Conservation (phyloP, 2,113 vertebrate genomes). For the Xiphias gladius region DNA sequence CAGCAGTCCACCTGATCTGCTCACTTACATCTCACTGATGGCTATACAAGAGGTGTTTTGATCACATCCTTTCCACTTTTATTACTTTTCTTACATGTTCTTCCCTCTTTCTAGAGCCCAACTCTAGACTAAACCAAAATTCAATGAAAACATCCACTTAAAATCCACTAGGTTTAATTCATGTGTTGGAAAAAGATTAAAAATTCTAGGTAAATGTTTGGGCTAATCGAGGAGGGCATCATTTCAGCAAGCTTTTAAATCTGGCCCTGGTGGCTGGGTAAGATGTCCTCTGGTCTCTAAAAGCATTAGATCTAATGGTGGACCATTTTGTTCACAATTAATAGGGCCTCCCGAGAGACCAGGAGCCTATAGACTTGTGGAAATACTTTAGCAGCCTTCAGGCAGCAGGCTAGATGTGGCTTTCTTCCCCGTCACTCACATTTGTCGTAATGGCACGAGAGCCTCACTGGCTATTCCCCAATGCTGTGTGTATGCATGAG, state of each 20-base stretch:
- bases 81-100: conserved; percentile 10
- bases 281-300: conserved; percentile 73
- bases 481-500: conserved; percentile 82
- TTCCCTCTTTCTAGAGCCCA: not conserved
- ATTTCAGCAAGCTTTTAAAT: conserved; percentile 61
- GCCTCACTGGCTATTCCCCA: conserved; percentile 87
- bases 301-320: conserved; percentile 79
- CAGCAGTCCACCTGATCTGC: conserved; percentile 85
- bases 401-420: conserved; percentile 81
- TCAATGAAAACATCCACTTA: not conserved
- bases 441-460: conserved; percentile 82
- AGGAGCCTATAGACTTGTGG: conserved; percentile 80
- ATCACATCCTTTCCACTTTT: conserved; percentile 28
- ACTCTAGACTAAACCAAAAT: not conserved
- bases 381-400: conserved; percentile 81
- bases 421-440: conserved; percentile 86
- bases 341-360: conserved; percentile 81
- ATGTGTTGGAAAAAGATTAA: not conserved
- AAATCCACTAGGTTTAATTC: not conserved
- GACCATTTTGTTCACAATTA: conserved; percentile 84
- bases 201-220: conserved; percentile 21
- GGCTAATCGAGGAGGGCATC: conserved; percentile 47
- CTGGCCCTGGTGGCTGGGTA: conserved; percentile 55
- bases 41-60: conserved; percentile 30
- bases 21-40: conserved; percentile 42